phyloP scores from a whole-genome alignment of 1,140 invertebrate genomes.

The Orchestia grillus region DNA sequence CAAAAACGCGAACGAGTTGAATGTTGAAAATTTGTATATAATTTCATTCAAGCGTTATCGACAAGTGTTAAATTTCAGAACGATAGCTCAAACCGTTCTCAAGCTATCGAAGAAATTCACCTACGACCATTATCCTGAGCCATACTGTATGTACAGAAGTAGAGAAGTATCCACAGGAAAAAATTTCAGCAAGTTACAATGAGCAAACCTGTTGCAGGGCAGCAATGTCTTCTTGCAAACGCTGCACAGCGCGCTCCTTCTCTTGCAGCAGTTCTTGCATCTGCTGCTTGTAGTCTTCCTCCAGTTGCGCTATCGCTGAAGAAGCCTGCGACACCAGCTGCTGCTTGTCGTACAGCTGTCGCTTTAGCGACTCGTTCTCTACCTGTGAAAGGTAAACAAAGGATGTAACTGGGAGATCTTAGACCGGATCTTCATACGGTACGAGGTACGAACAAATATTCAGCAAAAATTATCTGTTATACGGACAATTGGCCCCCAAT shows the following conservation, averaged over 20 bases:
- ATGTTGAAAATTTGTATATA: too few species aligned
- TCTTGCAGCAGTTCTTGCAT: slow-evolving; percentile 70
- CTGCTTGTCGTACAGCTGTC: slow-evolving; percentile 85
- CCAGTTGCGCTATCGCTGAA: slow-evolving; percentile 81
- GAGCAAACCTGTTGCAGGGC: slow-evolving; percentile 68
- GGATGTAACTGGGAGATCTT: neutral
- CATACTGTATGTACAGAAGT: too few species aligned
- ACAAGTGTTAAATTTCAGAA: too few species aligned
- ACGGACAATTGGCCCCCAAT: neutral
- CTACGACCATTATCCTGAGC: too few species aligned
- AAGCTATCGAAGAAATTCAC: too few species aligned
- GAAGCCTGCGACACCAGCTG: slow-evolving; percentile 85
- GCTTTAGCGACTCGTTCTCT: slow-evolving; percentile 82
- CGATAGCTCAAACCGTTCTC: too few species aligned
- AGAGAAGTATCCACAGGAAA: too few species aligned
- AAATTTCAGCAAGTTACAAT: neutral
- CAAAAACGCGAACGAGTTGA: too few species aligned
- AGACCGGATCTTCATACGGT: neutral
- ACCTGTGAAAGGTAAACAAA: slow-evolving; percentile 73
- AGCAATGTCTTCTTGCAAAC: slow-evolving; percentile 61
- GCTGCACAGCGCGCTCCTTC: slow-evolving; percentile 69
- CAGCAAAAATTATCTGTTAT: too few species aligned
- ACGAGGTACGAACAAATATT: too few species aligned
- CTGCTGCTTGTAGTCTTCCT: slow-evolving; percentile 75
- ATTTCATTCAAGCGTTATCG: too few species aligned